These are phyloP conservation scores for Idaea dimidiata DNA, from an alignment of 2,888 invertebrate genomes.

Conservation along the genomic window DNA sequence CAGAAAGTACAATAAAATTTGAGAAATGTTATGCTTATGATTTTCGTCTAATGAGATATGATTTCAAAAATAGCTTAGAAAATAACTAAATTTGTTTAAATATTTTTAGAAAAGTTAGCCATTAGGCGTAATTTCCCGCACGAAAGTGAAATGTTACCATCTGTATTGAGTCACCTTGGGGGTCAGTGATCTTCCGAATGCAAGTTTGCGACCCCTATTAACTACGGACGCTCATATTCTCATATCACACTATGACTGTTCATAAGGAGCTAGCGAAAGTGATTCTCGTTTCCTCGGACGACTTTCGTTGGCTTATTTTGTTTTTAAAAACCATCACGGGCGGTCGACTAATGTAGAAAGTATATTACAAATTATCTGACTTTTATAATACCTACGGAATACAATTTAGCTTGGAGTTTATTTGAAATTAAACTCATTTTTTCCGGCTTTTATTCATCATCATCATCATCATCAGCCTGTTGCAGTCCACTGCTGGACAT, in stretches of 20 bases:
- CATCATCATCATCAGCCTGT: no score
- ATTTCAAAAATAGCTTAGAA: background rate
- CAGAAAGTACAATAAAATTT: background rate
- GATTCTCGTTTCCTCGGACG: constrained; percentile 26
- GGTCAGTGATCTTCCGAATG: constrained; percentile 39
- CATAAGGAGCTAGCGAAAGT: constrained; percentile 51
- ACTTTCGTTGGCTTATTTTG: constrained; percentile 21
- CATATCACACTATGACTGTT: constrained; percentile 17
- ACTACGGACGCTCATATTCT: background rate
- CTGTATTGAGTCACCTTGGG: constrained; percentile 41
- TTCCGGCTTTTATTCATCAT: no score
- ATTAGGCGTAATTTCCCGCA: constrained; percentile 38
- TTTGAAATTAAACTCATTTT: no score
- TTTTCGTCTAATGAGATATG: background rate
- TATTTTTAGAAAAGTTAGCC: constrained; percentile 4
- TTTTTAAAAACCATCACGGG: background rate
- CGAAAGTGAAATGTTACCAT: constrained; percentile 58
- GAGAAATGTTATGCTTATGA: background rate
- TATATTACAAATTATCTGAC: background rate
- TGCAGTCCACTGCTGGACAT: no score
- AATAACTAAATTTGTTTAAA: constrained; percentile 2
- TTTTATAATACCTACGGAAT: background rate
- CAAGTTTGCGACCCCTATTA: constrained; percentile 27
- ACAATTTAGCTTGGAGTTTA: background rate
- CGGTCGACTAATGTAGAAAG: background rate